phyloP scores from a whole-genome alignment of 2,888 invertebrate genomes.

The Autographa gamma region DNA sequence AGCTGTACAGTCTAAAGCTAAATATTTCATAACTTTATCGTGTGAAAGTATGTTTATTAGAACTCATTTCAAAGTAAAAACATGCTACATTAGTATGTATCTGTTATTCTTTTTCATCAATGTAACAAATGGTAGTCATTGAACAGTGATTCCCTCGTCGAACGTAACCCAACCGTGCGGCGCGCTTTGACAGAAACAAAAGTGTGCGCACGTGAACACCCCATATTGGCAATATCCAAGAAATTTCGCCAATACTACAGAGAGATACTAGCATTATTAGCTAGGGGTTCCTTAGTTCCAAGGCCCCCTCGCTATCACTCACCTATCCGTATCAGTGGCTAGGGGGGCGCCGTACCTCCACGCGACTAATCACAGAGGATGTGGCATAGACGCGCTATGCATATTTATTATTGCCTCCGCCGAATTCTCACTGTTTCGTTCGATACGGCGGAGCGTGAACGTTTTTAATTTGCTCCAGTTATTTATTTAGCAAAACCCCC shows the following conservation, averaged over 20 bases:
- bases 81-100: not conserved
- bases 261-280: constrained; percentile 86
- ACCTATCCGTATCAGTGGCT: constrained; percentile 84
- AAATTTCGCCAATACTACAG: constrained; percentile 84
- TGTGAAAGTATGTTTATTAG: not conserved
- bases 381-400: constrained; percentile 88
- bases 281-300: constrained; percentile 82
- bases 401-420: constrained; percentile 86
- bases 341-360: constrained; percentile 70
- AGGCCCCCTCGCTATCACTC: constrained; percentile 86
- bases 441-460: constrained; percentile 77
- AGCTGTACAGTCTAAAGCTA: constrained; percentile 17
- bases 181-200: constrained; percentile 81
- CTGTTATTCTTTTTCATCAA: constrained; percentile 28
- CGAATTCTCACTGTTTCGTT: constrained; percentile 82
- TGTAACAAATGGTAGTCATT: constrained; percentile 46
- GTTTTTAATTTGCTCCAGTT: constrained; percentile 86
- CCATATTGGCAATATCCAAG: constrained; percentile 88
- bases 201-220: constrained; percentile 81
- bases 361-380: constrained; percentile 88
- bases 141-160: constrained; percentile 44
- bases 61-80: not conserved
- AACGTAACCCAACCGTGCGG: constrained; percentile 49
- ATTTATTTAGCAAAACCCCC: constrained; percentile 84
- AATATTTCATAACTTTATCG: not conserved